Percentiles rank a stretch among this genome's conserved stretches.
phyloP scores from a whole-genome alignment of 2,113 vertebrate species.

The Carettochelys insculpta region DNA sequence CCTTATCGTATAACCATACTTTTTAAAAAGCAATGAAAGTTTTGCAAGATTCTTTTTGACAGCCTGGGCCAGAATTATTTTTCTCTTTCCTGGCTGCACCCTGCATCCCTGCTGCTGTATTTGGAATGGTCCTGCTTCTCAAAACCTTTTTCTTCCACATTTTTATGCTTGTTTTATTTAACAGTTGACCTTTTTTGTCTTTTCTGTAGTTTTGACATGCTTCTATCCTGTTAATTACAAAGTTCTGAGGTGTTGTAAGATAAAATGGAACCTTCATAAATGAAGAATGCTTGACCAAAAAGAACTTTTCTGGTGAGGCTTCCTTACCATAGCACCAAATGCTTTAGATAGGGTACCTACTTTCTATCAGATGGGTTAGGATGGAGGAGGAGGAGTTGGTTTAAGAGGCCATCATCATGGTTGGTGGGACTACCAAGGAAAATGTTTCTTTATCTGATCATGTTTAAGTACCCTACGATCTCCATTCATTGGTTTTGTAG shows the following conservation, averaged over 20 bases:
- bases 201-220: not conserved
- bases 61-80: not conserved
- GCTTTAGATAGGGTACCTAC: not conserved
- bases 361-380: not conserved
- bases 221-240: not conserved
- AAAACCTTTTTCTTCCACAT: not conserved
- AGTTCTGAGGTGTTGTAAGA: not conserved
- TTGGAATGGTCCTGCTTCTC: not conserved
- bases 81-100: not conserved
- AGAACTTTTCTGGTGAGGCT: rapidly evolving
- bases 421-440: not conserved
- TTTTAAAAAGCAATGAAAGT: not conserved
- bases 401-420: not conserved
- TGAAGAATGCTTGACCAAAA: not conserved
- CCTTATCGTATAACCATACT: not conserved
- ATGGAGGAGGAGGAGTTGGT: not conserved
- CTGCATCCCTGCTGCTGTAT: not conserved
- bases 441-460: not conserved
- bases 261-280: not conserved
- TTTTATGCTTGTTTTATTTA: no score
- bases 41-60: not conserved
- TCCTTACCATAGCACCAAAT: not conserved
- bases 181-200: no score
- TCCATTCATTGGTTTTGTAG: not conserved
- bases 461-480: not conserved